These are phyloP conservation scores for Psilopsiagon aymara DNA, from an alignment of 2,113 vertebrate species.

Conservation along the genomic window DNA sequence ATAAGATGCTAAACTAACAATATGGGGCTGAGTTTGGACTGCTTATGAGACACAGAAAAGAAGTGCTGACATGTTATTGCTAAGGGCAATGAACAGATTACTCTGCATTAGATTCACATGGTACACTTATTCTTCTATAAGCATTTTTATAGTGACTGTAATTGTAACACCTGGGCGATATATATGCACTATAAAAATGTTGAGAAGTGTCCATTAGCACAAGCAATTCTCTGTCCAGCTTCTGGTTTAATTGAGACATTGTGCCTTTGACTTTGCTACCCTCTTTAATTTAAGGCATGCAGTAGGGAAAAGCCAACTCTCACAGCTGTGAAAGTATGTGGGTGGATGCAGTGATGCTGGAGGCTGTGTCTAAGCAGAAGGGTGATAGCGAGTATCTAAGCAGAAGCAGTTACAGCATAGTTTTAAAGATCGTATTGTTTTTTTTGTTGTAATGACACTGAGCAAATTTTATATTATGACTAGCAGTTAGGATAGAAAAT, in stretches of 20 bases:
- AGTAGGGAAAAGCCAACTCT: neutral
- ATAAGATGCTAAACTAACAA: constrained; percentile 15
- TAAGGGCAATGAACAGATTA: constrained; percentile 37
- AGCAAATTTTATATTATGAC: neutral
- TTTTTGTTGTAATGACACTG: neutral
- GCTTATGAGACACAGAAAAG: neutral
- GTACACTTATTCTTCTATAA: constrained; percentile 12
- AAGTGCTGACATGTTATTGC: constrained; percentile 26
- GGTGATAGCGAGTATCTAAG: neutral
- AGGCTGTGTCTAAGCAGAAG: neutral
- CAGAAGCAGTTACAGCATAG: neutral
- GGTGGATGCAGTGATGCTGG: neutral
- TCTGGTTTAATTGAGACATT: constrained; percentile 29
- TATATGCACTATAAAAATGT: constrained; percentile 30
- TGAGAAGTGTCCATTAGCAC: constrained; percentile 11
- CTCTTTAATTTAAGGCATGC: neutral
- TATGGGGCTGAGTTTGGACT: neutral
- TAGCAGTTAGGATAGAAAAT: neutral
- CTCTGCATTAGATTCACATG: neutral
- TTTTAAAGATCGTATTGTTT: neutral
- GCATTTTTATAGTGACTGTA: constrained; percentile 42
- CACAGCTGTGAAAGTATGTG: neutral
- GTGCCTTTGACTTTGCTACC: neutral
- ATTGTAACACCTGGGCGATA: constrained; percentile 48
- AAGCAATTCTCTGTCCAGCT: constrained; percentile 30